phyloP scores from a whole-genome alignment of 2,797 vertebrate genomes.

The Petrocephalus sullivani region DNA sequence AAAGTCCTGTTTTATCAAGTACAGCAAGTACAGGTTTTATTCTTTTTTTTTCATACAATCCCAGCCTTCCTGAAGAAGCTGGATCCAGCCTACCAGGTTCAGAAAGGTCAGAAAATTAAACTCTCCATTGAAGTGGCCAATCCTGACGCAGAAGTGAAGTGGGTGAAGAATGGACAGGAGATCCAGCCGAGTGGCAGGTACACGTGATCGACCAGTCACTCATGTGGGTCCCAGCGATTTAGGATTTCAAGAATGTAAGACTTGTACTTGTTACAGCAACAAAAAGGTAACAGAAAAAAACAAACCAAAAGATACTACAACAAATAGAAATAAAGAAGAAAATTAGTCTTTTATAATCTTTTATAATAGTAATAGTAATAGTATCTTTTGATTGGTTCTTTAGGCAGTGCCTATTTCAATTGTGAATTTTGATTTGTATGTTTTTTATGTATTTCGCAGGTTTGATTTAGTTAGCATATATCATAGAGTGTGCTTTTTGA shows the following conservation, averaged over 20 bases:
- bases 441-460: background rate
- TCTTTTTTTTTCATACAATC: background rate
- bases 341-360: too few relatives aligned
- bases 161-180: slow-evolving; percentile 91
- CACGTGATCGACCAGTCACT: background rate
- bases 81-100: slow-evolving; percentile 89
- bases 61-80: slow-evolving; percentile 84
- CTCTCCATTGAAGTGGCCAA: slow-evolving; percentile 81
- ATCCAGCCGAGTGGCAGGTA: slow-evolving; percentile 89
- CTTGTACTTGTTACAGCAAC: too few relatives aligned
- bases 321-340: too few relatives aligned
- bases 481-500: background rate
- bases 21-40: background rate
- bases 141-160: slow-evolving; percentile 83
- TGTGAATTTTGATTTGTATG: background rate
- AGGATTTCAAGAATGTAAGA: too few relatives aligned
- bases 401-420: background rate
- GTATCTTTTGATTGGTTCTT: too few relatives aligned
- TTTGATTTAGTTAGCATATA: background rate
- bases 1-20: background rate
- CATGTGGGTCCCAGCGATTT: background rate
- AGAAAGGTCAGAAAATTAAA: slow-evolving; percentile 90
- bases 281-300: too few relatives aligned
- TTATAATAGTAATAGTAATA: too few relatives aligned
- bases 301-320: too few relatives aligned